Base-by-base conservation (phyloP, 2,888 invertebrate species). In the Apamea crenata region DNA sequence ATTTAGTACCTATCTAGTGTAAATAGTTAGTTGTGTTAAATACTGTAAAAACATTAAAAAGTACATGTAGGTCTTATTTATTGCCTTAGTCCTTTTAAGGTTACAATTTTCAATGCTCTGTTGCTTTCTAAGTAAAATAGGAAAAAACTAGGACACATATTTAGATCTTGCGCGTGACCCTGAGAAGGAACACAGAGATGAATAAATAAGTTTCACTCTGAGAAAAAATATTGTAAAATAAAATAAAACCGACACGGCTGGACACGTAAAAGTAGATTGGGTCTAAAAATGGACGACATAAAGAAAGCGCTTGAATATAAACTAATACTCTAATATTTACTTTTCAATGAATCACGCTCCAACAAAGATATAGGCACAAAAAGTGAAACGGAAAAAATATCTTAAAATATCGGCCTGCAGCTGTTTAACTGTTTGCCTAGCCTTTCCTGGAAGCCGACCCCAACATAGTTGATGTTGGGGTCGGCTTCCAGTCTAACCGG, bases 221-320 rank as follows among this genome's bases (percentile, higher is more conserved):
- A 53, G 16, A 40, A 53, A 40, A 69, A 32, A 32, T 63, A 44
- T 61, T 63, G 53, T 36, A 25, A 47, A 65, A 61, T 81, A 36
- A 63, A 81, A 73, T 67, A 67, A 36, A 21, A 5, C 3, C 0
- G 16, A 25, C 18, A 8, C 14, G 25, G 4, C n/a, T 36, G 59
- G 32, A 61, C 36, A 56, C 25, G 29, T 74, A 56, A 74, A 81
- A 65, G 14, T 40, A 29, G 47, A 65, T 81, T 40, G 21, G 14
- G 3, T 56, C 18, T 25, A 70, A 53, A 79, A 69, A 18, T 44
- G 12, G 5, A 18, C 3, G 25, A 21, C 21, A n/a, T n/a, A 50
- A 67, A 18, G 6, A 65, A 71, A 56, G 21, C n/a, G 16, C 50
- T 67, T 44, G 29, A 71, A 36, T 29, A 32, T 3, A 5, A 32